Percentiles rank a stretch among this genome's conserved stretches.
Evolutionary conservation across 2,888 invertebrate species (phyloP).

Genomic region (Nemapogon koenigi): DNA sequence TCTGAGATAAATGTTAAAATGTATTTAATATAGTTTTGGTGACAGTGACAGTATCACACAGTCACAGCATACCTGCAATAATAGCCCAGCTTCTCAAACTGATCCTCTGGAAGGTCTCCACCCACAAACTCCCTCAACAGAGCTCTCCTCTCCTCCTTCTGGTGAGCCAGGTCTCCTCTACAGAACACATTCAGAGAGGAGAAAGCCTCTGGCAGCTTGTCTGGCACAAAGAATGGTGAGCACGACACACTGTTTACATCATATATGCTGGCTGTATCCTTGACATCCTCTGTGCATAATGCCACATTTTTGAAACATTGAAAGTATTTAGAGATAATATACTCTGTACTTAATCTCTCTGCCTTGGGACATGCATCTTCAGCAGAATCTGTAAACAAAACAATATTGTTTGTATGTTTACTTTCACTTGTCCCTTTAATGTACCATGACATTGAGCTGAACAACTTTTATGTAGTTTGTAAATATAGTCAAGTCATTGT

Average conservation of each 20-base stretch:
- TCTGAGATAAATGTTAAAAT: no score
- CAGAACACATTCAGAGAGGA: constrained; percentile 36
- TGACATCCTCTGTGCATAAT: constrained; percentile 32
- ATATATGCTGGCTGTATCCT: constrained; percentile 20
- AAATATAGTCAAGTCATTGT: no score
- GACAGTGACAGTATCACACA: no score
- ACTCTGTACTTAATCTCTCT: no score
- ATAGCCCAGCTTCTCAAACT: constrained; percentile 37
- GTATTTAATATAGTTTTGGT: no score
- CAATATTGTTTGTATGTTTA: no score
- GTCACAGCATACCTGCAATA: constrained; percentile 56
- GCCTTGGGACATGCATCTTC: constrained; percentile 28
- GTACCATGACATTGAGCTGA: no score
- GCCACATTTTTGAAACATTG: no score
- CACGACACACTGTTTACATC: constrained; percentile 20
- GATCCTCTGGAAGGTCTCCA: constrained; percentile 34
- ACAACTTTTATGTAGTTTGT: no score
- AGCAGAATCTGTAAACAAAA: background rate
- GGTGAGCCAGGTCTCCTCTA: constrained; percentile 17
- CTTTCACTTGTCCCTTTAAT: no score
- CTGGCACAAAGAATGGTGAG: constrained; percentile 27
- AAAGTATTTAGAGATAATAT: background rate
- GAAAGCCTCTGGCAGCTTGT: constrained; percentile 33
- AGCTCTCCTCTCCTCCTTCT: constrained; percentile 25
- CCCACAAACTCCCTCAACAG: constrained; percentile 40